These are phyloP conservation scores for Regulus satrapa DNA, from an alignment of 2,113 vertebrate genomes.

Conservation along the genomic window DNA sequence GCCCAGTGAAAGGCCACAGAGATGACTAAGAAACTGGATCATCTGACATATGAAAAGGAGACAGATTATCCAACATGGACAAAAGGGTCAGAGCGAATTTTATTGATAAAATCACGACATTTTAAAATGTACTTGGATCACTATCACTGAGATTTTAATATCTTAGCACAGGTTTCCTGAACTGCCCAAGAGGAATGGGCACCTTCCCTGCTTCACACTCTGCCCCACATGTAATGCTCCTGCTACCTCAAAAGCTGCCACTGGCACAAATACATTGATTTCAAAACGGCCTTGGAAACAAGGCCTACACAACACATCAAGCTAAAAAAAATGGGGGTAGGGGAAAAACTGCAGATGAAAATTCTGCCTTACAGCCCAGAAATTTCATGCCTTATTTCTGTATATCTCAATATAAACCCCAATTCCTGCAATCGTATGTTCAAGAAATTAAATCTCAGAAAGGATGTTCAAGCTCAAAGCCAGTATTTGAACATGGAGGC, in stretches of 20 bases:
- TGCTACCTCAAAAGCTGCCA: neutral
- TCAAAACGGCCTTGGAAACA: neutral
- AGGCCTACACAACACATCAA: neutral
- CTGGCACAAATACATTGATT: neutral
- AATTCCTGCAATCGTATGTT: neutral
- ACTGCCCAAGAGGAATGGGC: neutral
- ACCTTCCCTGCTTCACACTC: neutral
- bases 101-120: neutral
- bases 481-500: neutral
- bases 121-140: neutral
- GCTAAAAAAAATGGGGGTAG: neutral
- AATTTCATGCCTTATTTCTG: neutral
- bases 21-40: neutral
- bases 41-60: neutral
- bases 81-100: neutral
- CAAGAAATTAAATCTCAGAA: neutral
- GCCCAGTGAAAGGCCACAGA: neutral
- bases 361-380: neutral
- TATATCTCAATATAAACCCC: neutral
- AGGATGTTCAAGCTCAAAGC: neutral
- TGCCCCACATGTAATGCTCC: neutral
- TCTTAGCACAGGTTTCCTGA: neutral
- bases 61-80: neutral
- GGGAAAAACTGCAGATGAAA: neutral
- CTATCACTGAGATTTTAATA: neutral